Evolutionary conservation across 2,888 invertebrate species (phyloP).

Genomic region (Dioctria rufipes): DNA sequence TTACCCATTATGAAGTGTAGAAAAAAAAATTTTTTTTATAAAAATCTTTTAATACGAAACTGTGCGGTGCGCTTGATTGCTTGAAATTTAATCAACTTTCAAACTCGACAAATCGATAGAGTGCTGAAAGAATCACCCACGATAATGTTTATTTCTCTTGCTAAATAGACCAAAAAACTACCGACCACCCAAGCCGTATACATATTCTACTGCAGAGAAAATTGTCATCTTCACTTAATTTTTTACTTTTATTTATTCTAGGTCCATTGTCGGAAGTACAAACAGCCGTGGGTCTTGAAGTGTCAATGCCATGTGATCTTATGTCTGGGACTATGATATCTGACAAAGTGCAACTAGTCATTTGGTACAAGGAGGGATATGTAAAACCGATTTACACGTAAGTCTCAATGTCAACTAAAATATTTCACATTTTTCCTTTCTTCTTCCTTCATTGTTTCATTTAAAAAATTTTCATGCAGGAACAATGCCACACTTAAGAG

Average conservation of each 20-base stretch:
- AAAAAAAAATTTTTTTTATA: no score
- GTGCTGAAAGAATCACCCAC: no score
- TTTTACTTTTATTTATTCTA: slow-evolving; percentile 60
- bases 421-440: background rate
- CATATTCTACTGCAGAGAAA: background rate
- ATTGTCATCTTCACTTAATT: slow-evolving; percentile 47
- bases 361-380: slow-evolving; percentile 86
- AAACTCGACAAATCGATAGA: no score
- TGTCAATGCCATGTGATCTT: slow-evolving; percentile 85
- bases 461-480: background rate
- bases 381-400: slow-evolving; percentile 83
- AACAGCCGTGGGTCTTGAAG: slow-evolving; percentile 82
- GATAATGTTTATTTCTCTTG: no score
- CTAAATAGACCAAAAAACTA: no score
- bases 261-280: slow-evolving; percentile 71
- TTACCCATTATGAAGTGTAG: no score
- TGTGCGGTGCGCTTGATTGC: no score
- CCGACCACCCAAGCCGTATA: no score
- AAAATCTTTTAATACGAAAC: no score
- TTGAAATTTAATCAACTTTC: no score
- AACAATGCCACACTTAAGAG: background rate
- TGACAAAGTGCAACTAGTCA: slow-evolving; percentile 83
- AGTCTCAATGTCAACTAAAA: slow-evolving; percentile 67
- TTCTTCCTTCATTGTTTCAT: background rate
- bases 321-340: slow-evolving; percentile 75